phyloP scores from a whole-genome alignment of 2,888 invertebrate species.

The Steinernema hermaphroditum region DNA sequence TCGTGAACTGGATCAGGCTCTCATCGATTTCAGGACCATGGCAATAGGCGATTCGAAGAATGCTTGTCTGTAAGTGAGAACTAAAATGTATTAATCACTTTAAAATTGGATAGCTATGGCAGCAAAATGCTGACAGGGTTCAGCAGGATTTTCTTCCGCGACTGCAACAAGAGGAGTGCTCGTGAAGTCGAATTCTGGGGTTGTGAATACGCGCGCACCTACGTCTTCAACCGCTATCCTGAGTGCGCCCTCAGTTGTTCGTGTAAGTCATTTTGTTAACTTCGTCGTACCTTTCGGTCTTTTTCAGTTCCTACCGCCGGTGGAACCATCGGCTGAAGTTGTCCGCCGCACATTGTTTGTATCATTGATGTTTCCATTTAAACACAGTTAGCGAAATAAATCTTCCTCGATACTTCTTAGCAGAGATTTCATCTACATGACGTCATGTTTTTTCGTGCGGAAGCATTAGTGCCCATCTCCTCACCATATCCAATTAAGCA shows the following conservation, averaged over 20 bases:
- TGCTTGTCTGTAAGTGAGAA: slow-evolving; percentile 45
- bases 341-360: not conserved
- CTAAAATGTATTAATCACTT: slow-evolving; percentile 27
- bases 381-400: not conserved
- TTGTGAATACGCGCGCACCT: slow-evolving; percentile 53
- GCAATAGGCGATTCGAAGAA: slow-evolving; percentile 38
- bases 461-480: slow-evolving; percentile 2
- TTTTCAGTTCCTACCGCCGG: not conserved
- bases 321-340: not conserved
- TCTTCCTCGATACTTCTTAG: not conserved
- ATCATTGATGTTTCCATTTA: not conserved
- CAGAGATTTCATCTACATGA: slow-evolving; percentile 15
- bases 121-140: slow-evolving; percentile 47
- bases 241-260: slow-evolving; percentile 50
- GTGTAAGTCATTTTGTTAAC: slow-evolving; percentile 41
- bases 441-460: slow-evolving; percentile 27
- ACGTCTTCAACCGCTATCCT: slow-evolving; percentile 53
- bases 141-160: not conserved
- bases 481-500: slow-evolving; percentile 12
- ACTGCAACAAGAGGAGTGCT: not conserved
- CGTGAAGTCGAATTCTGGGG: slow-evolving; percentile 52
- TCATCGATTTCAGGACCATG: slow-evolving; percentile 41
- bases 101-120: slow-evolving; percentile 36
- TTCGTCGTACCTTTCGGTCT: slow-evolving; percentile 49
- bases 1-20: slow-evolving; percentile 43